Base-by-base conservation (phyloP, 2,797 vertebrate species). In the Anas georgica region DNA sequence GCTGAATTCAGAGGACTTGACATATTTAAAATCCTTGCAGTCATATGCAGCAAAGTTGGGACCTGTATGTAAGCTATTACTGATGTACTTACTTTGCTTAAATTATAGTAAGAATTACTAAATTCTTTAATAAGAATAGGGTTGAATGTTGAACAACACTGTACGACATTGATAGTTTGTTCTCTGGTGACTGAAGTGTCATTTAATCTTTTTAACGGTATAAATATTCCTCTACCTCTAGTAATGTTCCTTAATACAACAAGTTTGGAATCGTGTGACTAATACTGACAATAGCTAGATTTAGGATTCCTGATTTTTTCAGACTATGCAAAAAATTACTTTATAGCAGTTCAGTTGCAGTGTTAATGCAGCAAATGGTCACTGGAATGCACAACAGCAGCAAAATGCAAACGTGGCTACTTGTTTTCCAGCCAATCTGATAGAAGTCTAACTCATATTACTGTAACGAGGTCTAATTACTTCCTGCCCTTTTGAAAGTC, bases 361-460 rank as follows among this genome's bases (percentile, higher is more conserved):
- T 74, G 76, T 15, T 81, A 95, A 93, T 62, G 67, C 74, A 91
- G 86, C 10, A 45, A 89, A 73, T 35, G 64, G 86, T 90, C 86
- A 78, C 8, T 88, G 80, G 84, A 45, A 96, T 95, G 88, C 75
- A 75, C 62, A 35, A 41, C 48, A 90, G 84, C 70, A 90, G 48
- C 52, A 88, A 80, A 83, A 91, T 21, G 82, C 72, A 91, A 95
- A 95, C 37, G 3, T 55, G 75, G 84, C 39, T 67, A 58, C 94
- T 96, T 96, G 84, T 92, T 96, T 93, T 86, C 88, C 64, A 95
- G 93, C 86, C 95, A 94, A 81, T 94, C 69, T 96, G 83, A 94
- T 91, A 85, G 21, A 87, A 92, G 55, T 62, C n/a, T 87, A 96
- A 97, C 90, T 95, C 88, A 90, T 91, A 95, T 91, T 45, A 83